Percentiles rank a stretch among this genome's conserved stretches.
Conservation (phyloP, 30 jellyfish, hydroid and myxozoan species). For the Chrysaora quinquecirrha region DNA sequence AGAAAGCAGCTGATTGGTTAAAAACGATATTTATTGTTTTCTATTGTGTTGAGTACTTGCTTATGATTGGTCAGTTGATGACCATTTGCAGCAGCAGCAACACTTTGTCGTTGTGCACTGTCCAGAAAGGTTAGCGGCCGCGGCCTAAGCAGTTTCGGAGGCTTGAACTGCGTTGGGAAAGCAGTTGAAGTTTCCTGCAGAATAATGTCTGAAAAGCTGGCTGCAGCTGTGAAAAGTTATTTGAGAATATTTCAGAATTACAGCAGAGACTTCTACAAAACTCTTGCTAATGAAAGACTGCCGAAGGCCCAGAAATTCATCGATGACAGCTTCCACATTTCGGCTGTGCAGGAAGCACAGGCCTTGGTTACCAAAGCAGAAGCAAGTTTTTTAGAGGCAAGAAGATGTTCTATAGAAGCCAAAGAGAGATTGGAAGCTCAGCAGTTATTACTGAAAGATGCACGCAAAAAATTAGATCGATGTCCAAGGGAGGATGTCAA, state of each 20-base stretch:
- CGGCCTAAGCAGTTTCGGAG: no score
- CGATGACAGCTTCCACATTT: slow-evolving; percentile 46
- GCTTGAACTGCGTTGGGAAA: no score
- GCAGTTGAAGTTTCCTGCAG: no score
- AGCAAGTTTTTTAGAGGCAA: slow-evolving; percentile 58
- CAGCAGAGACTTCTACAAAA: background rate
- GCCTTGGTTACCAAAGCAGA: slow-evolving; percentile 56
- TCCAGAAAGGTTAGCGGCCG: no score
- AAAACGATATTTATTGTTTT: no score
- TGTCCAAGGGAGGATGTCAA: slow-evolving; percentile 80
- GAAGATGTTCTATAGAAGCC: slow-evolving; percentile 43
- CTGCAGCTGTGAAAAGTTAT: background rate
- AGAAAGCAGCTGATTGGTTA: no score
- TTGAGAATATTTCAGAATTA: background rate
- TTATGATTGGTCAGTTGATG: no score
- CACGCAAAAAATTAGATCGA: slow-evolving; percentile 77
- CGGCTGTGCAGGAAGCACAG: slow-evolving; percentile 85
- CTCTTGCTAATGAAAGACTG: background rate
- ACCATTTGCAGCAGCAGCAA: no score
- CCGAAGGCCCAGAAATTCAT: slow-evolving; percentile 11
- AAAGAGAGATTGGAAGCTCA: slow-evolving; percentile 41
- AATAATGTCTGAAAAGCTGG: background rate
- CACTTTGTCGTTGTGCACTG: no score
- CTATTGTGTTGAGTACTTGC: no score
- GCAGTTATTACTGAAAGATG: slow-evolving; percentile 56